A percentile compares a stretch with the other conserved stretches of the same genome.
Conservation (phyloP, 2,797 vertebrate species). For the Petrocephalus schoutedeni region DNA sequence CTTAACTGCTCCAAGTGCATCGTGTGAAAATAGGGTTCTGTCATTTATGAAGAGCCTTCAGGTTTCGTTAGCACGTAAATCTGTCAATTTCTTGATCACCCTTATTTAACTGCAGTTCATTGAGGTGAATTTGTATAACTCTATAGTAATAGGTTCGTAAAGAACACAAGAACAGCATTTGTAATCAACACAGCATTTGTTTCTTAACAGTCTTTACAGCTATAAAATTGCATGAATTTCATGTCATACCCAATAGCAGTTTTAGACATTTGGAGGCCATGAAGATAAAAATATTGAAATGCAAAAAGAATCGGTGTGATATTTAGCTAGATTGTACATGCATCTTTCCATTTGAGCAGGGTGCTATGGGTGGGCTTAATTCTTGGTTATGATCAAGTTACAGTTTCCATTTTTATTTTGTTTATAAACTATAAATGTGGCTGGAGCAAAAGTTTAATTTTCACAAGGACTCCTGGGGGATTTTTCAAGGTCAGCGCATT, state of each 20-base stretch:
- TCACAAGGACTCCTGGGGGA: slow-evolving; percentile 31
- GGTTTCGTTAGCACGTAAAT: neutral
- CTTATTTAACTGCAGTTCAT: neutral
- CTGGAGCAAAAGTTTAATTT: slow-evolving; percentile 28
- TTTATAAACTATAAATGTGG: slow-evolving; percentile 8
- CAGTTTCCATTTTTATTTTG: neutral
- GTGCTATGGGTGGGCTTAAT: neutral
- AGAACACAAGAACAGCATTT: neutral
- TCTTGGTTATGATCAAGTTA: neutral
- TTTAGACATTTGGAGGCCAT: neutral
- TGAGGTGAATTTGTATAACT: neutral
- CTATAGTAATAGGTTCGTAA: neutral
- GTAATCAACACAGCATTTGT: neutral
- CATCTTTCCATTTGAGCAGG: neutral
- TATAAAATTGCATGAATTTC: neutral
- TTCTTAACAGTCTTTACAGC: neutral
- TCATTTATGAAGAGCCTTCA: neutral
- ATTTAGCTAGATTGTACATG: neutral
- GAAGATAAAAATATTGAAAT: neutral
- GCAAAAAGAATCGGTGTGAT: neutral
- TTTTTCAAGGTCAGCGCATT: slow-evolving; percentile 38
- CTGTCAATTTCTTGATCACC: neutral
- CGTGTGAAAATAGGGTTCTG: neutral
- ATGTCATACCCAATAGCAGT: neutral
- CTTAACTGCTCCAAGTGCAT: neutral